A percentile compares a stretch with the other conserved stretches of the same genome.
Evolutionary conservation across 2,113 vertebrate genomes (phyloP).

Genomic region (Marmota monax): DNA sequence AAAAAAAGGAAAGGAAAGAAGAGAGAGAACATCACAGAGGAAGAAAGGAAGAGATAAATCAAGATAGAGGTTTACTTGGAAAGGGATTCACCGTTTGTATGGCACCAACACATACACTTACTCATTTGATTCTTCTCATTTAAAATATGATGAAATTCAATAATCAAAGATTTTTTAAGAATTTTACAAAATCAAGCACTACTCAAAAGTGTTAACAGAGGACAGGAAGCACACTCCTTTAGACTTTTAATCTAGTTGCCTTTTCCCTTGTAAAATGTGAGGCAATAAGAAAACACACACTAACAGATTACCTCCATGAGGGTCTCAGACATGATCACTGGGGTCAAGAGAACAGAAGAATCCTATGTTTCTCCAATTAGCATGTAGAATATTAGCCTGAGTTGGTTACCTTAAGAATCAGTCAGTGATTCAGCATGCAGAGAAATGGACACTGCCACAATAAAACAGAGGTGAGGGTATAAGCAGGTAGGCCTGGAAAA

Average conservation of each 20-base stretch:
- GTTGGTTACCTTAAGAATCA: background rate
- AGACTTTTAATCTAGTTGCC: background rate
- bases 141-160: background rate
- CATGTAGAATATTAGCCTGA: background rate
- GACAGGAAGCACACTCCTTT: background rate
- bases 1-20: background rate
- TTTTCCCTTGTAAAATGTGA: background rate
- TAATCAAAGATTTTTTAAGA: too few relatives aligned
- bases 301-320: background rate
- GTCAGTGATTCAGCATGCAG: background rate
- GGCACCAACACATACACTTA: background rate
- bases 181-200: background rate
- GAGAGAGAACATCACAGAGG: background rate
- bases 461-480: background rate
- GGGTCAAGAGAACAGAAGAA: background rate
- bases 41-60: background rate
- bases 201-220: background rate
- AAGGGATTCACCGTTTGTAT: background rate
- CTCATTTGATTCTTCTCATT: background rate
- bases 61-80: background rate
- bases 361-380: background rate
- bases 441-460: background rate
- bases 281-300: background rate
- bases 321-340: background rate
- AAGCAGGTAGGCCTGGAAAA: background rate